These are phyloP conservation scores for Indicator indicator DNA, from an alignment of 2,113 vertebrate species.

Conservation along the genomic window DNA sequence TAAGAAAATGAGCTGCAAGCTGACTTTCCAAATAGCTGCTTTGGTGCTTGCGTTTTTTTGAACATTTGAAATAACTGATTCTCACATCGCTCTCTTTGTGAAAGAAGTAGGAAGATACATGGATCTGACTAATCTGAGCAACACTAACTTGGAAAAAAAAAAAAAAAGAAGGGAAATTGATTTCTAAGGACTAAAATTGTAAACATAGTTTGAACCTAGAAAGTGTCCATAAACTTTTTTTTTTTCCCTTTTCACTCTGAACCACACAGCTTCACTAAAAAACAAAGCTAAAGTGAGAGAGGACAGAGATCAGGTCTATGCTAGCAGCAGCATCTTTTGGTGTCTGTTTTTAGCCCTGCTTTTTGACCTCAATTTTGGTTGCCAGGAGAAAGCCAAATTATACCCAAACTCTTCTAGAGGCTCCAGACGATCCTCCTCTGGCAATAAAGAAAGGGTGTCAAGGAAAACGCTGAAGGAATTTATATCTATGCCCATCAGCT, in stretches of 20 bases:
- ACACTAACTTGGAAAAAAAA: background rate
- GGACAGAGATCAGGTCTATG: background rate
- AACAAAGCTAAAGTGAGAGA: background rate
- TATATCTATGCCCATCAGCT: background rate
- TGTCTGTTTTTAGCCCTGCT: background rate
- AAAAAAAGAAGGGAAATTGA: background rate
- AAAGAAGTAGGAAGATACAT: conserved; percentile 32
- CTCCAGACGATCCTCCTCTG: background rate
- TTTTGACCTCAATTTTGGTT: background rate
- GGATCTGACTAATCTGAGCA: conserved; percentile 40
- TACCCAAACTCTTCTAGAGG: background rate
- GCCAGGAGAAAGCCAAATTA: background rate
- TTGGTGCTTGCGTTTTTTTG: background rate
- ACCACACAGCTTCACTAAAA: background rate
- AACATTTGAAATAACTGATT: conserved; percentile 4
- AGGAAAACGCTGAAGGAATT: background rate
- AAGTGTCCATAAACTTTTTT: background rate
- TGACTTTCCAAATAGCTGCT: background rate
- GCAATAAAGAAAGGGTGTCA: background rate
- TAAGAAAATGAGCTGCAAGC: background rate
- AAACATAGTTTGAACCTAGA: background rate
- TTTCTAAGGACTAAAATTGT: background rate
- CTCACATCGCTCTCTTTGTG: conserved; percentile 8
- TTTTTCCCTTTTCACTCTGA: background rate
- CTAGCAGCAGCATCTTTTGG: background rate